Conservation (phyloP, 2,113 vertebrate species). For the Platichthys flesus region DNA sequence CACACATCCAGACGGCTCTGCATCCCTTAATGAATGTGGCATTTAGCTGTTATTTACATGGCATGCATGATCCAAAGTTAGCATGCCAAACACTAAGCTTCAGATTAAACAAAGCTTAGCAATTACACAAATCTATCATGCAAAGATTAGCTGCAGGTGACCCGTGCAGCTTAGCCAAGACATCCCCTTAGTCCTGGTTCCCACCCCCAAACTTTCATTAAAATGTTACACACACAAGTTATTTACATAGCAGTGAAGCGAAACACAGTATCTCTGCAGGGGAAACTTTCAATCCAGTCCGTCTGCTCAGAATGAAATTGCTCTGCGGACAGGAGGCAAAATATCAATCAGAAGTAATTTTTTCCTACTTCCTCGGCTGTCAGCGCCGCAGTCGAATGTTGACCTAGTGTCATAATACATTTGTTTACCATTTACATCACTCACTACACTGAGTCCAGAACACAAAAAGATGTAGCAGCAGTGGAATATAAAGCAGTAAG, state of each 20-base stretch:
- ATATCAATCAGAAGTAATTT: constrained; percentile 77
- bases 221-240: constrained; percentile 67
- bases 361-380: constrained; percentile 62
- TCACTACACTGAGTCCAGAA: constrained; percentile 47
- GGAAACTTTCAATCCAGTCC: constrained; percentile 65
- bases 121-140: constrained; percentile 76
- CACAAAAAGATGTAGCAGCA: constrained; percentile 26
- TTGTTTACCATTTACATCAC: constrained; percentile 73
- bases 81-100: constrained; percentile 68
- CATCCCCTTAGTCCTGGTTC: constrained; percentile 59
- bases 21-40: constrained; percentile 82
- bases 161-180: constrained; percentile 65
- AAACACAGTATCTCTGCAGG: constrained; percentile 61
- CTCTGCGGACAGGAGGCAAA: constrained; percentile 74
- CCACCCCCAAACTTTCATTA: constrained; percentile 66
- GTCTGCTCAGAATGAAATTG: constrained; percentile 69
- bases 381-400: constrained; percentile 51
- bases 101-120: constrained; percentile 81
- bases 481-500: constrained; percentile 51
- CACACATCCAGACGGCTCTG: constrained; percentile 61
- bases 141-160: constrained; percentile 73
- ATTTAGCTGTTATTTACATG: constrained; percentile 86
- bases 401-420: constrained; percentile 73
- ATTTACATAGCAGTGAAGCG: constrained; percentile 64
- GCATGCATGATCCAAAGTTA: constrained; percentile 69